Conservation (phyloP, 2,888 invertebrate genomes). For the Geotrupes spiniger region DNA sequence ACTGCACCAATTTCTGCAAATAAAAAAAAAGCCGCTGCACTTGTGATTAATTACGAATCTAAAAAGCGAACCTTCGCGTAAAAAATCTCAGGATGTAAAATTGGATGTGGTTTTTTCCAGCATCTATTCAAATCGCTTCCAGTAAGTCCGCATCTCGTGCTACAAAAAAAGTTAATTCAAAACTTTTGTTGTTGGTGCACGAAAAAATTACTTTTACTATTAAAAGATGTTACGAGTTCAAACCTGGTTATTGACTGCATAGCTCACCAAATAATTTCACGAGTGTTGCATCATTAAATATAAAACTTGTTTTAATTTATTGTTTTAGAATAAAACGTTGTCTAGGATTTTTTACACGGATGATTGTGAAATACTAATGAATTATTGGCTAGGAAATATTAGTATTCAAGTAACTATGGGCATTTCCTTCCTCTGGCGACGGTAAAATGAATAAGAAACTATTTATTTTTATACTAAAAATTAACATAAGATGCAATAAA, state of each 20-base stretch:
- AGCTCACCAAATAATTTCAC: conserved; percentile 9
- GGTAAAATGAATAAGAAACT: conserved; percentile 7
- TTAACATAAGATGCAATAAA: conserved; percentile 5
- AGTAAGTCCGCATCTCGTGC: conserved; percentile 79
- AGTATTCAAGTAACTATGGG: conserved; percentile 11
- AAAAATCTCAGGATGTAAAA: conserved; percentile 78
- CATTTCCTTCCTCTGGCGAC: conserved; percentile 15
- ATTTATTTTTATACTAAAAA: conserved; percentile 11
- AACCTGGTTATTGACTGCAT: conserved; percentile 8
- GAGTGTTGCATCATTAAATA: conserved; percentile 15
- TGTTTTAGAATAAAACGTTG: no score
- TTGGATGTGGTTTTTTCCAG: conserved; percentile 75
- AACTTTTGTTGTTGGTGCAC: not conserved
- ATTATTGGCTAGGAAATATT: conserved; percentile 1
- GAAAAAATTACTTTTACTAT: conserved; percentile 9
- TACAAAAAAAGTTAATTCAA: conserved; percentile 51
- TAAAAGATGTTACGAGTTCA: conserved; percentile 3
- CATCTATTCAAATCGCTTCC: conserved; percentile 83
- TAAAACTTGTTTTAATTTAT: no score
- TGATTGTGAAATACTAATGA: conserved; percentile 3
- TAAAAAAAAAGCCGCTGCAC: conserved; percentile 12
- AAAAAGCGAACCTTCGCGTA: conserved; percentile 64
- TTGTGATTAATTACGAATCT: not conserved
- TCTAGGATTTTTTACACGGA: not conserved
- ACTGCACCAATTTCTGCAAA: conserved; percentile 33